phyloP scores from a whole-genome alignment of 53 echinoderm and acorn worm species.

The Stichopus horrens region DNA sequence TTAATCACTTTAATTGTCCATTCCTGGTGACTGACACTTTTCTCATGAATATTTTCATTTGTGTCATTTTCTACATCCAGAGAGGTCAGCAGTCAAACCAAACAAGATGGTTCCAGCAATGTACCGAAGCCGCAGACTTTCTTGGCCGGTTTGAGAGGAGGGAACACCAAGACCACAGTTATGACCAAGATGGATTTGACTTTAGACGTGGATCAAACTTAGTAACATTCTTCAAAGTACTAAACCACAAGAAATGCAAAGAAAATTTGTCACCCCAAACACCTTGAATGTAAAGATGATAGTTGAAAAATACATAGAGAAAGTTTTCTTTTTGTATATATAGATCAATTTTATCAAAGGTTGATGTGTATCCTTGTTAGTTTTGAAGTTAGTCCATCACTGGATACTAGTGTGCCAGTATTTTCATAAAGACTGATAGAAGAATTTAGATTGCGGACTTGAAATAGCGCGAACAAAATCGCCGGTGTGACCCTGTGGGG shows the following conservation, averaged over 20 bases:
- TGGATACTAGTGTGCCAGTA: too few species aligned
- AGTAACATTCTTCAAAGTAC: conserved; percentile 8
- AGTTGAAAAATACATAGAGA: conserved; percentile 1
- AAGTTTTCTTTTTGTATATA: conserved; percentile 4
- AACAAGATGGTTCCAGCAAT: conserved; percentile 72
- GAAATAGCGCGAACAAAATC: too few species aligned
- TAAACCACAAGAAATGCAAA: neutral
- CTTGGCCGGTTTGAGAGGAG: conserved; percentile 94
- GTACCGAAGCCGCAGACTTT: conserved; percentile 95
- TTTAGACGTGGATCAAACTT: conserved; percentile 96
- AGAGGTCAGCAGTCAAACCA: conserved; percentile 80
- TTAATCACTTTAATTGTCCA: neutral
- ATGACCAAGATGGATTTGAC: conserved; percentile 99
- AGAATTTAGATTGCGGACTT: too few species aligned
- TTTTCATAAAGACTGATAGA: too few species aligned
- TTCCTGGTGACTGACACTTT: neutral
- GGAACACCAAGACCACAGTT: conserved; percentile 88
- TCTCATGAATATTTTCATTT: neutral
- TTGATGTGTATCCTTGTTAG: too few species aligned
- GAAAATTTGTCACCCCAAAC: neutral
- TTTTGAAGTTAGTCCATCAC: too few species aligned
- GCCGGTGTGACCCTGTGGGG: too few species aligned
- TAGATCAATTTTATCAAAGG: neutral
- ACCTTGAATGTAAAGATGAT: conserved; percentile 26
- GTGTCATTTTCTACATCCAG: conserved; percentile 37